Percentiles rank a stretch among this genome's conserved stretches.
Conservation (phyloP, 2,888 invertebrate genomes). For the Noctua fimbriata region DNA sequence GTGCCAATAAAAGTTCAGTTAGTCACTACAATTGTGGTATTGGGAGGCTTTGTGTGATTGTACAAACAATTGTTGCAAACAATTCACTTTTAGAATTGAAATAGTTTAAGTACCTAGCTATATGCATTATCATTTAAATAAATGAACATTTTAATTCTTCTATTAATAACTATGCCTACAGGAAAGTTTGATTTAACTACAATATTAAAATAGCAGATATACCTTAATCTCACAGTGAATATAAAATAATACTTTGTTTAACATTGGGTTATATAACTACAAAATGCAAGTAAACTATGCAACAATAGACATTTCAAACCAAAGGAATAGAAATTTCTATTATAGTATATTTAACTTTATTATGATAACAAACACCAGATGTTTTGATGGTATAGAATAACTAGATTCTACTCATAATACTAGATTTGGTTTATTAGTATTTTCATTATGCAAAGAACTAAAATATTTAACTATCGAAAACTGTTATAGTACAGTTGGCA, state of each 20-base stretch:
- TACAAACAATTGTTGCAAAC: conserved; percentile 5
- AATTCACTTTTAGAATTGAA: neutral
- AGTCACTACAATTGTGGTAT: conserved; percentile 53
- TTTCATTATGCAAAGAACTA: neutral
- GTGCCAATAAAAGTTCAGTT: conserved; percentile 65
- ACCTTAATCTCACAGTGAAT: neutral
- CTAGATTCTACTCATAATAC: conserved; percentile 17
- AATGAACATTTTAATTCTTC: neutral
- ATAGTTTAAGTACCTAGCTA: neutral
- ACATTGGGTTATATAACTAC: conserved; percentile 21
- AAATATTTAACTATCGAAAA: neutral
- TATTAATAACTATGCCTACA: neutral
- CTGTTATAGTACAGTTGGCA: neutral
- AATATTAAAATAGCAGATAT: conserved; percentile 3
- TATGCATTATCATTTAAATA: neutral
- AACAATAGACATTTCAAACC: conserved; percentile 3
- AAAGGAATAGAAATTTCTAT: conserved; percentile 21
- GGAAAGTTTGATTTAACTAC: conserved; percentile 7
- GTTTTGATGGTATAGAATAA: conserved; percentile 21
- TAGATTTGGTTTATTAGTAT: neutral
- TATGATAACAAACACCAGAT: conserved; percentile 44
- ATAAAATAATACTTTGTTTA: conserved; percentile 15
- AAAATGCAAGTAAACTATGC: conserved; percentile 22
- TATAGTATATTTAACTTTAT: conserved; percentile 27
- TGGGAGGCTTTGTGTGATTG: conserved; percentile 28